A percentile compares a stretch with the other conserved stretches of the same genome.
phyloP scores from a whole-genome alignment of 37 sponge, comb jelly and placozoan species.

The Diacarnus erythraeanus region DNA sequence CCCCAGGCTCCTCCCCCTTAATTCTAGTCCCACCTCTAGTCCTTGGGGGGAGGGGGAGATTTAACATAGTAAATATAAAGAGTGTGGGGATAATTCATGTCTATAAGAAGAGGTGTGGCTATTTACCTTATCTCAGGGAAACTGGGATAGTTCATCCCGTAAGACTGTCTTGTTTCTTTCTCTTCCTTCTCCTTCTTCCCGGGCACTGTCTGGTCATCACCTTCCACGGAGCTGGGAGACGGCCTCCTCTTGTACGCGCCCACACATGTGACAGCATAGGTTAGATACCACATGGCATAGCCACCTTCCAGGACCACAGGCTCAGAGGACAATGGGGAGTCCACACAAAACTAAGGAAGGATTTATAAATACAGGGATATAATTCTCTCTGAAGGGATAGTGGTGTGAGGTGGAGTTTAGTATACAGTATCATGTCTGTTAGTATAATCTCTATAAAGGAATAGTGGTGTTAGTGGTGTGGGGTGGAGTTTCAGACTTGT shows the following conservation, averaged over 20 bases:
- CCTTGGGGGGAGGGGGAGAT: too few relatives aligned
- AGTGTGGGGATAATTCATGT: too few relatives aligned
- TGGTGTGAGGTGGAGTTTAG: too few relatives aligned
- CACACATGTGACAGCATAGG: slow-evolving; percentile 61
- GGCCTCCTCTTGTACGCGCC: slow-evolving; percentile 26
- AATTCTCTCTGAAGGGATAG: too few relatives aligned
- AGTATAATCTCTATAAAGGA: neutral
- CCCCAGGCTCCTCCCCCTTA: too few relatives aligned
- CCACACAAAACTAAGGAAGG: neutral
- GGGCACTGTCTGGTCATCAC: neutral
- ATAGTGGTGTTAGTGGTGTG: neutral
- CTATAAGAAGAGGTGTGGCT: too few relatives aligned
- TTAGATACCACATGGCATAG: slow-evolving; percentile 65
- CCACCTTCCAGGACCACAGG: slow-evolving; percentile 80
- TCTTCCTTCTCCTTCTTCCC: neutral
- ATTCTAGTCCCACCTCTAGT: too few relatives aligned
- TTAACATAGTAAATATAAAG: too few relatives aligned
- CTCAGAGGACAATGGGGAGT: slow-evolving; percentile 1
- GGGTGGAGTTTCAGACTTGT: neutral
- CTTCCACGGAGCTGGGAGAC: neutral
- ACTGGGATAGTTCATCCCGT: neutral
- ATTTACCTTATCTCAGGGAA: neutral
- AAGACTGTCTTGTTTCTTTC: neutral
- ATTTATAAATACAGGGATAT: too few relatives aligned
- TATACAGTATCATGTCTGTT: neutral